Evolutionary conservation across 2,888 invertebrate species (phyloP).

Genomic region (Glomeris marginata): DNA sequence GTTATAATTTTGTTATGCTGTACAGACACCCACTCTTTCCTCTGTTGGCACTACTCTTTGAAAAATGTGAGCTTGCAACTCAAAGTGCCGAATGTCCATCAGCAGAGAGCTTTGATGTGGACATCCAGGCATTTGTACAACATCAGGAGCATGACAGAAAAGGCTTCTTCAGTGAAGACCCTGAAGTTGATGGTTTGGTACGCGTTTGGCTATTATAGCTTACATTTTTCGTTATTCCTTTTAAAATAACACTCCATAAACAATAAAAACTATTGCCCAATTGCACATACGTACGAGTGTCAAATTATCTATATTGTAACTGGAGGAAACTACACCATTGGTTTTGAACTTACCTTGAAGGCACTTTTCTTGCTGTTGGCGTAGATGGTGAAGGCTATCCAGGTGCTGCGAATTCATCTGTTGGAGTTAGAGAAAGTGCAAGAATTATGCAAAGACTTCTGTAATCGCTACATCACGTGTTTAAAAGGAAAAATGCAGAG

Average conservation of each 20-base stretch:
- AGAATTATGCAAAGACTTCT: conserved; percentile 87
- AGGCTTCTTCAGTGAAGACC: conserved; percentile 75
- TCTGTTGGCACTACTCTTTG: conserved; percentile 74
- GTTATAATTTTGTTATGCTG: no score
- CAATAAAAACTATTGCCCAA: no score
- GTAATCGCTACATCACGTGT: conserved; percentile 76
- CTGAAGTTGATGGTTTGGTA: conserved; percentile 87
- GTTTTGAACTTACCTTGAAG: conserved; percentile 2
- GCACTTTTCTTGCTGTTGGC: conserved; percentile 15
- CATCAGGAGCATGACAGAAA: conserved; percentile 73
- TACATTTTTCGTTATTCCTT: no score
- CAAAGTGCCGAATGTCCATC: conserved; percentile 74
- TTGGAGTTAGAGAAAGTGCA: conserved; percentile 87
- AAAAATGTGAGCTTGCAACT: conserved; percentile 93
- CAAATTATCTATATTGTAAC: background rate
- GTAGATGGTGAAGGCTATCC: conserved; percentile 75
- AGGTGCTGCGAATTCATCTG: conserved; percentile 81
- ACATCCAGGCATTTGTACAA: conserved; percentile 74
- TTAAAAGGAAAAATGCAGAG: conserved; percentile 79
- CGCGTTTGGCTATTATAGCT: conserved; percentile 24
- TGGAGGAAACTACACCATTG: conserved; percentile 1
- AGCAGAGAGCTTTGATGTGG: conserved; percentile 79
- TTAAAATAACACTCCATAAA: no score
- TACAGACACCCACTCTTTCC: conserved; percentile 89
- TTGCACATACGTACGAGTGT: no score